Percentiles rank a stretch among this genome's conserved stretches.
Evolutionary conservation across 2,113 vertebrate species (phyloP).

Genomic region (Lanius collurio): DNA sequence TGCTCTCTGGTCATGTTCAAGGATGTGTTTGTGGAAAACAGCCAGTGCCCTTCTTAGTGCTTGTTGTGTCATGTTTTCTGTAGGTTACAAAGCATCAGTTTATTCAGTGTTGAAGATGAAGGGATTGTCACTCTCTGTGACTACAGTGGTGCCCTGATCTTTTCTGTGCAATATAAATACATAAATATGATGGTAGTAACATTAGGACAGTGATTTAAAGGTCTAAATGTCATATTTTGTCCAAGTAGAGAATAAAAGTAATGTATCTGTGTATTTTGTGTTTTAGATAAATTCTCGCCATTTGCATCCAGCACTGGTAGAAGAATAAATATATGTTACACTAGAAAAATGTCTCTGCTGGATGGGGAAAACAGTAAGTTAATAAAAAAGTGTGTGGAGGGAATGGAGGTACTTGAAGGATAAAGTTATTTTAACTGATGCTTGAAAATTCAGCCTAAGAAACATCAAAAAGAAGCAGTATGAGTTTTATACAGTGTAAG

Average conservation of each 20-base stretch:
- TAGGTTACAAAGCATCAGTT: background rate
- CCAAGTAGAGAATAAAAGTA: background rate
- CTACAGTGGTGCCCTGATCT: background rate
- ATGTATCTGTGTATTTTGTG: background rate
- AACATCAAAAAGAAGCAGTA: background rate
- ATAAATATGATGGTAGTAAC: background rate
- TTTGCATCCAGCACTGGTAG: constrained; percentile 88
- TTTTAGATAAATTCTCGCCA: constrained; percentile 89
- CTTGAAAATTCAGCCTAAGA: background rate
- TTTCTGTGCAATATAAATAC: background rate
- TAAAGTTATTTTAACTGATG: background rate
- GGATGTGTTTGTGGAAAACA: background rate
- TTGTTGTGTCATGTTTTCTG: background rate
- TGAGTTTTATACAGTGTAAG: background rate
- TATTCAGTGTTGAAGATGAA: background rate
- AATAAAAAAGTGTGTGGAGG: background rate
- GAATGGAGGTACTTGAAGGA: background rate
- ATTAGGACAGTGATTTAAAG: background rate
- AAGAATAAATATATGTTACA: constrained; percentile 83
- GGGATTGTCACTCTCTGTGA: background rate
- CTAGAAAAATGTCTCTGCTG: constrained; percentile 83
- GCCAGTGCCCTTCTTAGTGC: background rate
- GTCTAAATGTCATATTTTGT: background rate
- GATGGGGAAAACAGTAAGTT: constrained; percentile 88
- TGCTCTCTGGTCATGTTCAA: background rate